Conservation (phyloP, 2,888 invertebrate genomes). For the Caenorhabditis drosophilae region DNA sequence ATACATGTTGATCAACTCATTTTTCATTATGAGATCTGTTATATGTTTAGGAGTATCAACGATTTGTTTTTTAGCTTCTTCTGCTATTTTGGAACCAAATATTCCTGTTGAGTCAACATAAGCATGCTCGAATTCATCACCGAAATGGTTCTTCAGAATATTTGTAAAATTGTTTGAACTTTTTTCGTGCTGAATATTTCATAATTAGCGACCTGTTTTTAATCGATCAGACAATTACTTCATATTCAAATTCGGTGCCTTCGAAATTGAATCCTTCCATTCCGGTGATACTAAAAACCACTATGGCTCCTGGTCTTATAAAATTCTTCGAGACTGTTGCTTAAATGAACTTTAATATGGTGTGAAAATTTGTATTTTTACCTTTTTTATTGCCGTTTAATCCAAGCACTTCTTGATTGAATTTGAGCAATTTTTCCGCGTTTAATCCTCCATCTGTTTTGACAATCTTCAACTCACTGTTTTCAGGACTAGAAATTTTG, state of each 20-base stretch:
- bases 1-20: constrained; percentile 15
- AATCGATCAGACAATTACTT: background rate
- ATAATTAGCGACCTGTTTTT: background rate
- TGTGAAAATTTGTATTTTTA: background rate
- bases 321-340: too few species aligned
- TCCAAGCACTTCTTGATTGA: constrained; percentile 19
- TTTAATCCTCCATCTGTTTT: too few species aligned
- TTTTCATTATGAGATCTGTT: background rate
- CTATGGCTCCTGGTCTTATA: constrained; percentile 16
- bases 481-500: background rate
- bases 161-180: too few species aligned
- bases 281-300: constrained; percentile 11
- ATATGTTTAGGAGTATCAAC: background rate
- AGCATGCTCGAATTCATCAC: constrained; percentile 8
- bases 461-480: too few species aligned
- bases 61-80: background rate
- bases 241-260: constrained; percentile 11
- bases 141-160: constrained; percentile 12
- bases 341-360: too few species aligned
- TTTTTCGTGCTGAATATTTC: too few species aligned
- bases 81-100: constrained; percentile 1
- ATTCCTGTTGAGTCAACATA: constrained; percentile 10
- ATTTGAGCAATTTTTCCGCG: constrained; percentile 6
- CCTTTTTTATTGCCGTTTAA: background rate
- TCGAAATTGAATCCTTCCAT: constrained; percentile 7